These are phyloP conservation scores for Melanotaenia trifasciata DNA, from an alignment of 2,797 vertebrate genomes.

Conservation along the genomic window DNA sequence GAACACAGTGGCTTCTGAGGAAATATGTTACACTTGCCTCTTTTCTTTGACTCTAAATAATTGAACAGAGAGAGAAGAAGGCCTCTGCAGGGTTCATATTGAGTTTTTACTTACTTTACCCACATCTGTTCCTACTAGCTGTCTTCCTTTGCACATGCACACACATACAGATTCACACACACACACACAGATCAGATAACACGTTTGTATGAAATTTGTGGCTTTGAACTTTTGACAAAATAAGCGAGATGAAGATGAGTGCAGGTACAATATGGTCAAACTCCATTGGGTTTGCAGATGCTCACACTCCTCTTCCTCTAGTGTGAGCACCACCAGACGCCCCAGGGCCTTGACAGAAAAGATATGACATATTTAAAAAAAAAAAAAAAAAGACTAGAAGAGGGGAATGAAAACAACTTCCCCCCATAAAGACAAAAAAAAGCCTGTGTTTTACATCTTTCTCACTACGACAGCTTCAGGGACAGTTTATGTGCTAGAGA, in stretches of 20 bases:
- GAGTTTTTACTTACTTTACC: constrained; percentile 75
- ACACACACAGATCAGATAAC: constrained; percentile 64
- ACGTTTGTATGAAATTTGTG: constrained; percentile 52
- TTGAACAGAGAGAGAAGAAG: constrained; percentile 81
- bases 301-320: constrained; percentile 71
- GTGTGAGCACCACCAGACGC: constrained; percentile 70
- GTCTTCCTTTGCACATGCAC: constrained; percentile 51
- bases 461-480: constrained; percentile 85
- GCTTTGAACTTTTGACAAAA: constrained; percentile 79
- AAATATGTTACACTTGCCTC: constrained; percentile 72
- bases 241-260: constrained; percentile 61
- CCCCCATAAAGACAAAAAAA: constrained; percentile 58
- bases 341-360: constrained; percentile 82
- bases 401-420: constrained; percentile 78
- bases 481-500: constrained; percentile 86
- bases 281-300: constrained; percentile 77
- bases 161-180: constrained; percentile 43
- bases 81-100: constrained; percentile 83
- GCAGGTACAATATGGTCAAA: constrained; percentile 82
- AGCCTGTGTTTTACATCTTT: constrained; percentile 81
- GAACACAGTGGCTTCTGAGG: constrained; percentile 75
- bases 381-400: constrained; percentile 58
- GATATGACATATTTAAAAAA: constrained; percentile 75
- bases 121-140: constrained; percentile 72
- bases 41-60: constrained; percentile 85